Evolutionary conservation across 2,888 invertebrate genomes (phyloP).

Genomic region (Himalopsyche tibetana): DNA sequence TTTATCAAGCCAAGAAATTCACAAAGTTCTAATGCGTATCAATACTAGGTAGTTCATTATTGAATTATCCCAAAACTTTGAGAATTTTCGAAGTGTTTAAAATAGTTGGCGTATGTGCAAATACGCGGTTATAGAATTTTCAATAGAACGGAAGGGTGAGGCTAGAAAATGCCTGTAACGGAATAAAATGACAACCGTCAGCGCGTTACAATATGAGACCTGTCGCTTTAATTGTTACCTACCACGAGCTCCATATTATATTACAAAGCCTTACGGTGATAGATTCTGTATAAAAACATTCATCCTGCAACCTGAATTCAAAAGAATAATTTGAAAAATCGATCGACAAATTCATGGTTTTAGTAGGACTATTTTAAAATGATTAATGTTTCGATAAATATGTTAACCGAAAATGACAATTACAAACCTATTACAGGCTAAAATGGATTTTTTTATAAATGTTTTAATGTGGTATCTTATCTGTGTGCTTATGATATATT

Average conservation of each 20-base stretch:
- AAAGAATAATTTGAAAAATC: too few relatives aligned
- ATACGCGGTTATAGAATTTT: background rate
- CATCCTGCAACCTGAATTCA: background rate
- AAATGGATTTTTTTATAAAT: too few relatives aligned
- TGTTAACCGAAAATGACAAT: too few relatives aligned
- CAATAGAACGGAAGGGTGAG: background rate
- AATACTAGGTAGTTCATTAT: too few relatives aligned
- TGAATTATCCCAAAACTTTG: background rate
- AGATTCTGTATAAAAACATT: background rate
- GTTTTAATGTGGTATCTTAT: too few relatives aligned
- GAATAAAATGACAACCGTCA: constrained; percentile 27
- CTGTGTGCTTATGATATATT: too few relatives aligned
- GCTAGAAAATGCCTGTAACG: constrained; percentile 3
- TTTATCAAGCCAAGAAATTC: too few relatives aligned
- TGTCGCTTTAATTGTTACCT: constrained; percentile 38
- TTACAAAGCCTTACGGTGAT: constrained; percentile 6
- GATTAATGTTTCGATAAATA: too few relatives aligned
- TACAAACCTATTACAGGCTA: too few relatives aligned
- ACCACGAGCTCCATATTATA: constrained; percentile 7
- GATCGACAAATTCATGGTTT: too few relatives aligned
- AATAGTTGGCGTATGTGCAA: constrained; percentile 3
- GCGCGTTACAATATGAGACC: constrained; percentile 24
- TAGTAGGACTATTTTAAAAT: too few relatives aligned
- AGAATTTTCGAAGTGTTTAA: background rate
- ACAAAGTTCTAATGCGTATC: too few relatives aligned